A percentile compares a stretch with the other conserved stretches of the same genome.
Conservation (phyloP, 1,140 invertebrate genomes). For the Thalassaphorura encarpata region DNA sequence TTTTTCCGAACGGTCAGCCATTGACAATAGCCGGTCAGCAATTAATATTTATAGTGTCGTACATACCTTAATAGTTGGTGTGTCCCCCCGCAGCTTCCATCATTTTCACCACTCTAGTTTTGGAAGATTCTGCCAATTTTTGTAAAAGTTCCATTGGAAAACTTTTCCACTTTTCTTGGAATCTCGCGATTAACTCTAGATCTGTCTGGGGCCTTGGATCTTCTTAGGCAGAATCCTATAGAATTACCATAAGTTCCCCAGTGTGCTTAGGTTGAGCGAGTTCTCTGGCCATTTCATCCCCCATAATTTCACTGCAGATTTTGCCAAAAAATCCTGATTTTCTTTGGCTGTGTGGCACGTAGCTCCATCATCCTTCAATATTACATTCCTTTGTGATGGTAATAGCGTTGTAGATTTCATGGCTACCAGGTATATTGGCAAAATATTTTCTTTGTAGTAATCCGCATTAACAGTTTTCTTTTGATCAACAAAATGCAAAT, state of each 20-base stretch:
- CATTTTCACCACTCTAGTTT: not conserved
- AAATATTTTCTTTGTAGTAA: constrained; percentile 6
- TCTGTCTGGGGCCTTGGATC: not conserved
- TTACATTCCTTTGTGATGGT: not conserved
- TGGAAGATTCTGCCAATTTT: not conserved
- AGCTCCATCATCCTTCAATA: constrained; percentile 6
- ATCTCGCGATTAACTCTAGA: not conserved
- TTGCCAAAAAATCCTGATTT: not conserved
- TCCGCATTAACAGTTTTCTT: not conserved
- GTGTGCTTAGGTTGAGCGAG: not conserved
- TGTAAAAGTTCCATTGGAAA: not conserved
- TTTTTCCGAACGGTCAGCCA: no score
- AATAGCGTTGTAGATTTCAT: not conserved
- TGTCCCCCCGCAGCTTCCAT: not conserved
- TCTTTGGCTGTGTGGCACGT: not conserved
- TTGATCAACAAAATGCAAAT: constrained; percentile 1
- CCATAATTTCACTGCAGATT: not conserved
- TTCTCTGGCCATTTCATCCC: not conserved
- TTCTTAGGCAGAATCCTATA: not conserved
- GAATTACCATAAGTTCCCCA: not conserved
- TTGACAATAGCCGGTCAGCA: no score
- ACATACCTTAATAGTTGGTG: not conserved
- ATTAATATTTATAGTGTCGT: no score
- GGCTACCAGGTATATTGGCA: not conserved
- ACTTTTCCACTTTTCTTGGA: not conserved